Evolutionary conservation across 2,888 invertebrate species (phyloP).

Genomic region (Hemaris fuciformis): DNA sequence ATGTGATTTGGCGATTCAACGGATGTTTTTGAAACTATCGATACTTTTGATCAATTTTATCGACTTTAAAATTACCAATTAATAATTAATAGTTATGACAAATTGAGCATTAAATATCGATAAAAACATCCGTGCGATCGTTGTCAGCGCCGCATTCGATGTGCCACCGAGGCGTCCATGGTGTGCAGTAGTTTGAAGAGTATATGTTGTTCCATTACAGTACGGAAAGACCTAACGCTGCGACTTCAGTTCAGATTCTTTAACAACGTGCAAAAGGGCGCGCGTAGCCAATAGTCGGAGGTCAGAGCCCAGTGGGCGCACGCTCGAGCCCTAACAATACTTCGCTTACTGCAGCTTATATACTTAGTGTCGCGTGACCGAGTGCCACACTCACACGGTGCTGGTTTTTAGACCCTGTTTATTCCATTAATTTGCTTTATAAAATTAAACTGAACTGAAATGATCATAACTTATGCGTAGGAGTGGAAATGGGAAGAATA

Average conservation of each 20-base stretch:
- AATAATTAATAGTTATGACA: neutral
- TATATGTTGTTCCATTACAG: slow-evolving; percentile 85
- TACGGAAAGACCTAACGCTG: slow-evolving; percentile 97
- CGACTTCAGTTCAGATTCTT: slow-evolving; percentile 97
- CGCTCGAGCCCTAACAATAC: slow-evolving; percentile 69
- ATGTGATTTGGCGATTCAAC: slow-evolving; percentile 8
- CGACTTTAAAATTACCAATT: neutral
- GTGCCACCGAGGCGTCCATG: slow-evolving; percentile 12
- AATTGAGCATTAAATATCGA: neutral
- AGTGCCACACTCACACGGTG: slow-evolving; percentile 64
- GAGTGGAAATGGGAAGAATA: too few species aligned
- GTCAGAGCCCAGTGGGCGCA: slow-evolving; percentile 64
- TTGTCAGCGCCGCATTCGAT: slow-evolving; percentile 11
- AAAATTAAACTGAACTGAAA: neutral
- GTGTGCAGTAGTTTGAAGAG: slow-evolving; percentile 16
- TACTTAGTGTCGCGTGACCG: slow-evolving; percentile 59
- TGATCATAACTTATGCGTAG: neutral
- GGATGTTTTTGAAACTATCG: neutral
- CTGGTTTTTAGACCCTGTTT: slow-evolving; percentile 54
- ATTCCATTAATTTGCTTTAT: slow-evolving; percentile 4
- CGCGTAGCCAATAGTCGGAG: slow-evolving; percentile 89
- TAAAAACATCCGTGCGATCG: neutral
- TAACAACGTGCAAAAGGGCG: slow-evolving; percentile 94
- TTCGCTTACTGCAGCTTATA: slow-evolving; percentile 74
- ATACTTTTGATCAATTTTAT: neutral